These are phyloP conservation scores for Sphaerophoria rueppellii DNA, from an alignment of 2,888 invertebrate species.

Conservation along the genomic window DNA sequence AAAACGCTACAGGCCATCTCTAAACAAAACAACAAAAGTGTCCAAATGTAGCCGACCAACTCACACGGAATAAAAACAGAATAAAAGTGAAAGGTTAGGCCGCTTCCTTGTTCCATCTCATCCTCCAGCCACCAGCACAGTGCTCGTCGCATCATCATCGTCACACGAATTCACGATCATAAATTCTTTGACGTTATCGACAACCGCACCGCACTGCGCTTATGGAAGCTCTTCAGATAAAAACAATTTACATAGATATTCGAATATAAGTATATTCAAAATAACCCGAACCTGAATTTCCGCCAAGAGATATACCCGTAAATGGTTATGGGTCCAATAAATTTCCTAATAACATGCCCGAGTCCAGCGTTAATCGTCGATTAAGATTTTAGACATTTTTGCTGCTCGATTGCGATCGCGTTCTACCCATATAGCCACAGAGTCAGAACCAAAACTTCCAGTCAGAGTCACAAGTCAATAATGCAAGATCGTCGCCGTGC, in stretches of 20 bases:
- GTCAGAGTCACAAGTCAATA: neutral
- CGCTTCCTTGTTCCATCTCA: conserved; percentile 67
- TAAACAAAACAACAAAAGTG: conserved; percentile 20
- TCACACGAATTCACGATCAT: conserved; percentile 37
- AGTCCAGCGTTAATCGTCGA: conserved; percentile 72
- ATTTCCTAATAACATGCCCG: conserved; percentile 71
- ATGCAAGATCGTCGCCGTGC: neutral
- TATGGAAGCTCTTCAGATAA: conserved; percentile 50
- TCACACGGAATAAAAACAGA: neutral
- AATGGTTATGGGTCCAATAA: conserved; percentile 71
- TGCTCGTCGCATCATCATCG: neutral
- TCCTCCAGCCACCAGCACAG: too few relatives aligned
- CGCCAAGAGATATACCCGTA: conserved; percentile 68
- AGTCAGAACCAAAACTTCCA: neutral
- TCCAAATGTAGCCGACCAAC: conserved; percentile 39
- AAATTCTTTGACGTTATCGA: conserved; percentile 63
- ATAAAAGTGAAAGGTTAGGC: conserved; percentile 68
- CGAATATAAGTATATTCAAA: conserved; percentile 19
- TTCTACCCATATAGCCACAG: conserved; percentile 26
- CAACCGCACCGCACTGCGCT: conserved; percentile 39
- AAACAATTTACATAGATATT: conserved; percentile 18
- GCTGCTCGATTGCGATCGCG: conserved; percentile 58
- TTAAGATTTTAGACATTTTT: conserved; percentile 74
- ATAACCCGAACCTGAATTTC: conserved; percentile 64
- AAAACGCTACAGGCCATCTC: conserved; percentile 36